Evolutionary conservation across 2,113 vertebrate genomes (phyloP), one percentile per base, ranked within the genome.

Genomic region (Trogon surrucura): DNA sequence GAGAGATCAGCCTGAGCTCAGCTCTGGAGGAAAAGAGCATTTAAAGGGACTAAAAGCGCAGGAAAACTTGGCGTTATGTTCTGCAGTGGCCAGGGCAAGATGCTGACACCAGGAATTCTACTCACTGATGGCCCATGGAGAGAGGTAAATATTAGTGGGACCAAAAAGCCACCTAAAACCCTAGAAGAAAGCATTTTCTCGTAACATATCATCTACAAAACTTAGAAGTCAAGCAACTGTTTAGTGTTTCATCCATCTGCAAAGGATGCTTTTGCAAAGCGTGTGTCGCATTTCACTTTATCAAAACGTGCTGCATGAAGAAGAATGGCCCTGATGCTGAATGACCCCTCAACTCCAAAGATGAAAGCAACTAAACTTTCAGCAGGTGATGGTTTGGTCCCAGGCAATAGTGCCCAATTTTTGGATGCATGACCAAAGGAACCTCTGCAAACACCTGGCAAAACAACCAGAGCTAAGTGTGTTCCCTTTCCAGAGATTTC

Each of bases 31-130:
- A 91, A 88, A 74, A 64, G 27, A 78, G 47, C 36, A 10, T 74
- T 88, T 77, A 36, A 84, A 74, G 41, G 30, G 41, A 54, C 75
- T 85, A 36, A 85, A 95, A 91, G 54, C 44, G 50, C 30, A 88
- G 65, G 64, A 80, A 86, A 74, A 70, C 66, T 88, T 62, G 72
- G 34, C 0, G 0, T 57, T 81, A 19, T 5, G 23, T 89, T 70
- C 80, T 88, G 50, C 69, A 78, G 64, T 51, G 66, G 88, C 75
- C 77, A 48, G 32, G 51, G 30, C 64, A 81, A 58, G 82, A 62
- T 53, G 93, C 77, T 14, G 32, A 88, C 80, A 57, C 38, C 0
- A 0, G 25, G 82, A 75, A 10, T 85, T 93, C 41, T 1, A 1
- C 61, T 87, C 0, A 0, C 51, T 85, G 78, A 34, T 3, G 0